Evolutionary conservation across 2,888 invertebrate genomes (phyloP).

Genomic region (Erebia ligea): DNA sequence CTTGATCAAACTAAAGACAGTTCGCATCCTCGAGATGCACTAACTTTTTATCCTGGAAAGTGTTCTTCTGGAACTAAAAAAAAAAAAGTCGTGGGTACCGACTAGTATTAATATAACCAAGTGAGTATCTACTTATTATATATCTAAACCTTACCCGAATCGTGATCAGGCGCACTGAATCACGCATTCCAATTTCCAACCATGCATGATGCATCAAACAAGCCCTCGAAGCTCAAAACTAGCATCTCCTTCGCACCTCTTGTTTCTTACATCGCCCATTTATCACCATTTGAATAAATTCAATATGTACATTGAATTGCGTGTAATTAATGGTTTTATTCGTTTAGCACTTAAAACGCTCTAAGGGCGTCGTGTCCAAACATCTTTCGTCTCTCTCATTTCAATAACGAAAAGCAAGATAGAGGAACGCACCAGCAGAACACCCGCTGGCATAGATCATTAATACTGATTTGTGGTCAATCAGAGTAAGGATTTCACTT

Average conservation of each 20-base stretch:
- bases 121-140: background rate
- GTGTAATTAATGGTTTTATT: slow-evolving; percentile 83
- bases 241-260: slow-evolving; percentile 69
- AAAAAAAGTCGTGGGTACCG: background rate
- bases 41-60: no score
- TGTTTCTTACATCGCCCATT: slow-evolving; percentile 70
- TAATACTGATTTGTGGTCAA: slow-evolving; percentile 85
- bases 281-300: slow-evolving; percentile 84
- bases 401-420: slow-evolving; percentile 53
- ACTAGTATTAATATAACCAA: background rate
- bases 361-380: slow-evolving; percentile 82
- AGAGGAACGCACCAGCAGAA: slow-evolving; percentile 54
- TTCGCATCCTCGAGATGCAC: no score
- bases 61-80: no score
- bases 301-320: slow-evolving; percentile 83
- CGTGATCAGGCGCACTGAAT: slow-evolving; percentile 58
- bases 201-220: slow-evolving; percentile 48
- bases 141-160: slow-evolving; percentile 28
- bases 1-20: no score
- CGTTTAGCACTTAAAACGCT: slow-evolving; percentile 82
- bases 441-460: slow-evolving; percentile 80
- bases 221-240: slow-evolving; percentile 40
- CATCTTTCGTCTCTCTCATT: slow-evolving; percentile 59
- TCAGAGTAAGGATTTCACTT: slow-evolving; percentile 82
- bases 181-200: slow-evolving; percentile 65